phyloP scores from a whole-genome alignment of 2,797 vertebrate genomes.

The Labeo calbasu region DNA sequence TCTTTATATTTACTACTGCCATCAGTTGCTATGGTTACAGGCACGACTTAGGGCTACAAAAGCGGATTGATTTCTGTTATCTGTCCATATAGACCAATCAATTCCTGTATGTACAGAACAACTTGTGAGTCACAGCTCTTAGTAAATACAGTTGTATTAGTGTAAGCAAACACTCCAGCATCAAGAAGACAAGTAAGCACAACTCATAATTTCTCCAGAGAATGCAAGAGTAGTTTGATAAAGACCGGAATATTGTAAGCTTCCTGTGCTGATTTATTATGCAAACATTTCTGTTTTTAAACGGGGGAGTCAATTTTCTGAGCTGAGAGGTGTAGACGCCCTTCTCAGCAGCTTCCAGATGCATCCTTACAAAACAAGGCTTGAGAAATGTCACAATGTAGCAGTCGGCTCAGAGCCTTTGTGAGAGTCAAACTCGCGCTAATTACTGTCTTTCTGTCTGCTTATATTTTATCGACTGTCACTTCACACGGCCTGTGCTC shows the following conservation, averaged over 20 bases:
- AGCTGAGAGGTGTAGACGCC: not conserved
- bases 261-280: not conserved
- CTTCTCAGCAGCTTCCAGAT: slow-evolving; percentile 28
- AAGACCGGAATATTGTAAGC: not conserved
- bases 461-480: slow-evolving; percentile 46
- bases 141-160: too few species aligned
- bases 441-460: slow-evolving; percentile 36
- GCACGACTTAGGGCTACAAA: not conserved
- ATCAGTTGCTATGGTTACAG: not conserved
- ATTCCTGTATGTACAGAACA: not conserved
- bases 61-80: not conserved
- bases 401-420: not conserved
- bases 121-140: not conserved
- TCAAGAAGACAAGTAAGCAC: not conserved
- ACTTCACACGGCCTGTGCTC: slow-evolving; percentile 32
- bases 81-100: not conserved
- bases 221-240: not conserved
- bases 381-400: slow-evolving; percentile 16
- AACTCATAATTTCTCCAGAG: not conserved
- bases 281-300: slow-evolving; percentile 28
- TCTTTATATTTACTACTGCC: not conserved
- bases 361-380: slow-evolving; percentile 23
- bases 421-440: slow-evolving; percentile 9
- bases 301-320: not conserved
- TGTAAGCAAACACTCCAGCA: not conserved